Percentiles rank a stretch among this genome's conserved stretches.
Conservation (phyloP, 1,140 invertebrate genomes). For the Tetramorium alpestre region DNA sequence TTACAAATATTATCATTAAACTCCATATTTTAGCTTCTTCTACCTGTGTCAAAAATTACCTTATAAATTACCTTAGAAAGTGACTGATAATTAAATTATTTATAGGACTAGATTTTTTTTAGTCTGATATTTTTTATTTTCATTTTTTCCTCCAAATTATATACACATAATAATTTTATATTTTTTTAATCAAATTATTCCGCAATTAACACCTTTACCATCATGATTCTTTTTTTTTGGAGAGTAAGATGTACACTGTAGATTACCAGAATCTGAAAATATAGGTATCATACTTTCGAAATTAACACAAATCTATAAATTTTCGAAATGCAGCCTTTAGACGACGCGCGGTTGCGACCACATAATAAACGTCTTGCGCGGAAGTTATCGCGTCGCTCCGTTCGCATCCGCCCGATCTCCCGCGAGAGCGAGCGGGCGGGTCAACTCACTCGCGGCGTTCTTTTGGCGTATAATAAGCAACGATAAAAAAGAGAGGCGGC, state of each 20-base stretch:
- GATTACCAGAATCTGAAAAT: neutral
- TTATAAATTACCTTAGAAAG: too few species aligned
- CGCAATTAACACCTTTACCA: neutral
- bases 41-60: too few species aligned
- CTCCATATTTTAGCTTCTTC: neutral
- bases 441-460: constrained; percentile 13
- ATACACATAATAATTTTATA: neutral
- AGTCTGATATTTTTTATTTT: too few species aligned
- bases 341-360: constrained; percentile 62
- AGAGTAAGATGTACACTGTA: neutral
- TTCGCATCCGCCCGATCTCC: constrained; percentile 66
- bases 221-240: neutral
- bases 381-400: constrained; percentile 75
- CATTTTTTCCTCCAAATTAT: neutral
- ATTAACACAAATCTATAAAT: constrained; percentile 9
- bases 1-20: constrained; percentile 6
- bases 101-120: too few species aligned
- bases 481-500: constrained; percentile 59
- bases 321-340: constrained; percentile 37
- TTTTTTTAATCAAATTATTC: neutral
- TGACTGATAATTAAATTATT: too few species aligned
- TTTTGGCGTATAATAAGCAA: constrained; percentile 40
- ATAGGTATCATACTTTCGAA: neutral
- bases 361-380: constrained; percentile 73
- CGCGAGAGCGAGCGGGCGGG: constrained; percentile 31